Base-by-base conservation (phyloP, 2,113 vertebrate genomes). In the Oncorhynchus masou region DNA sequence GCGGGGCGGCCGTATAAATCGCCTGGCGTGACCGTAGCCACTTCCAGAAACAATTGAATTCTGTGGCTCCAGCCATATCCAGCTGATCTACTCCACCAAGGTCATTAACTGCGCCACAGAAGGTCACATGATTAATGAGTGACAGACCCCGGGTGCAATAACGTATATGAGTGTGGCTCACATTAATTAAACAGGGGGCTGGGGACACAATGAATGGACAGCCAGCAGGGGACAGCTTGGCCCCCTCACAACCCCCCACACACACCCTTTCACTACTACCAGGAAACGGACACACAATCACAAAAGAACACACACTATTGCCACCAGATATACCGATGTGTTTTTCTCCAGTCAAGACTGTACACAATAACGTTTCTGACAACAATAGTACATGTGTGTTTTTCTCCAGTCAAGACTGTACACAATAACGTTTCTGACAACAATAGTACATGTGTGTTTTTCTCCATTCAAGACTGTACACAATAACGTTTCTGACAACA, bases 51-150 rank as follows among this genome's bases (percentile, higher is more conserved):
- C 96, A 97, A 97, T 98, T 98, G 96, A 96, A 98, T 97, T 97
- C 96, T 93, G 94, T 93, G 94, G 96, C 96, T 96, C 88, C 94
- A 95, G 95, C 96, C 95, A 96, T 96, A 96, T 95, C 95, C 95
- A 96, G 95, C 96, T 99, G 97, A 99, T 99, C 96, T 98, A 96
- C 95, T 96, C 96, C 96, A 96, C 96, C 97, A 97, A 99, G 96
- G 98, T 99, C 96, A 98, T 98, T 99, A 98, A 96, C 95, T 95
- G 95, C 95, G 95, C 95, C 95, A 95, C 94, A 92, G 95, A 96
- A 96, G 97, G 98, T 99, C 96, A 94, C 89, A 90, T 99, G 98
- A 99, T 99, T 98, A 99, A 99, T 94, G 96, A 97, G 96, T 96
- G 96, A 96, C 96, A 97, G 89, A 93, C 94, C 95, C 95, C 93